phyloP scores from a whole-genome alignment of 2,113 vertebrate genomes.

The Dromas ardeola region DNA sequence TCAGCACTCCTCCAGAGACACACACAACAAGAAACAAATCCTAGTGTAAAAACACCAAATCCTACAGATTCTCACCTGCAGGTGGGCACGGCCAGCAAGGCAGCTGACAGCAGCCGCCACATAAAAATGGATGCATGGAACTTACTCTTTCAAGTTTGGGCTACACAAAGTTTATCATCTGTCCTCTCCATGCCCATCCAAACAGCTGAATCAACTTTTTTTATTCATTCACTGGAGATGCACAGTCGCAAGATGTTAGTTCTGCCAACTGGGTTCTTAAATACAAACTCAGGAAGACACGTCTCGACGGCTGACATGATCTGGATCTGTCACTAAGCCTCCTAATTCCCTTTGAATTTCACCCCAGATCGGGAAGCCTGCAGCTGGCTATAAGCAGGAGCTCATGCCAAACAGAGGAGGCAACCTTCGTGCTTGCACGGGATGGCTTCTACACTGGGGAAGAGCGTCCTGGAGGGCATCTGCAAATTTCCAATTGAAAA shows the following conservation, averaged over 20 bases:
- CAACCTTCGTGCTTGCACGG: not conserved
- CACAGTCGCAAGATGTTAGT: not conserved
- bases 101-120: not conserved
- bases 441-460: not conserved
- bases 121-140: not conserved
- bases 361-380: not conserved
- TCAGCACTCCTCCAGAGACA: not conserved
- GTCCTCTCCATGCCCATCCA: not conserved
- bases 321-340: not conserved
- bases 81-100: not conserved
- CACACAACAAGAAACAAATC: not conserved
- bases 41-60: not conserved
- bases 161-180: not conserved
- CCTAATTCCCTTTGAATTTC: not conserved
- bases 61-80: not conserved
- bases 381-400: not conserved
- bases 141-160: not conserved
- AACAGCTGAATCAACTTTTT: not conserved
- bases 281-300: not conserved
- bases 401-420: not conserved
- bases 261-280: not conserved
- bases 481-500: not conserved
- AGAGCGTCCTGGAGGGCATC: not conserved
- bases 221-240: not conserved
- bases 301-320: not conserved